Percentiles rank a stretch among this genome's conserved stretches.
Conservation (phyloP, 2,888 invertebrate genomes). For the Gymnoscelis rufifasciata region DNA sequence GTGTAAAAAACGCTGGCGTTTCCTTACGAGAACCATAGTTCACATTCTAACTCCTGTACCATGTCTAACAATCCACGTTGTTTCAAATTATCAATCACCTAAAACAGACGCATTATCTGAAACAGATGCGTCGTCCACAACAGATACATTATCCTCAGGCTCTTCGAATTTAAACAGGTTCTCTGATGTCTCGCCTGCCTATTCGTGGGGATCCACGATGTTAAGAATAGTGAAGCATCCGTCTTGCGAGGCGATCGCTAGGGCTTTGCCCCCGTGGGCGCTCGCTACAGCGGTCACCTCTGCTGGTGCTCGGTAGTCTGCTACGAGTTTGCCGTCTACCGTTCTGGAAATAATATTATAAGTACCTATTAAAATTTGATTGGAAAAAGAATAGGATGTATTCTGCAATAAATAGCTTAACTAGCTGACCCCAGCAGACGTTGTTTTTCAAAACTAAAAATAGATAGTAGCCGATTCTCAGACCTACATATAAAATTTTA, state of each 20-base stretch:
- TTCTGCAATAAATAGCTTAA: too few relatives aligned
- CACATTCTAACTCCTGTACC: too few relatives aligned
- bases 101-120: too few relatives aligned
- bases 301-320: constrained; percentile 94
- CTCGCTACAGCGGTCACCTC: constrained; percentile 93
- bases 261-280: constrained; percentile 88
- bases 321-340: constrained; percentile 92
- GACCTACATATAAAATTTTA: too few relatives aligned
- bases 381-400: too few relatives aligned
- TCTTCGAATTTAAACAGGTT: constrained; percentile 3
- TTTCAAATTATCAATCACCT: too few relatives aligned
- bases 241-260: constrained; percentile 94
- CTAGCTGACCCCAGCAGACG: too few relatives aligned
- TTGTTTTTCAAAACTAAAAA: too few relatives aligned
- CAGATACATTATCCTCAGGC: background rate
- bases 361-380: background rate
- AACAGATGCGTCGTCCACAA: background rate
- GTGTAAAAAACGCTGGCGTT: too few relatives aligned
- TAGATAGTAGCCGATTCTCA: too few relatives aligned
- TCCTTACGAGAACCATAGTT: too few relatives aligned
- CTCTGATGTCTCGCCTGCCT: constrained; percentile 18
- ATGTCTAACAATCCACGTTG: too few relatives aligned
- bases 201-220: constrained; percentile 73
- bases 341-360: constrained; percentile 76
- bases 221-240: constrained; percentile 95